Evolutionary conservation across 2,888 invertebrate genomes (phyloP), one percentile per base, ranked within the genome.

Genomic region (Habrosyne pyritoides): DNA sequence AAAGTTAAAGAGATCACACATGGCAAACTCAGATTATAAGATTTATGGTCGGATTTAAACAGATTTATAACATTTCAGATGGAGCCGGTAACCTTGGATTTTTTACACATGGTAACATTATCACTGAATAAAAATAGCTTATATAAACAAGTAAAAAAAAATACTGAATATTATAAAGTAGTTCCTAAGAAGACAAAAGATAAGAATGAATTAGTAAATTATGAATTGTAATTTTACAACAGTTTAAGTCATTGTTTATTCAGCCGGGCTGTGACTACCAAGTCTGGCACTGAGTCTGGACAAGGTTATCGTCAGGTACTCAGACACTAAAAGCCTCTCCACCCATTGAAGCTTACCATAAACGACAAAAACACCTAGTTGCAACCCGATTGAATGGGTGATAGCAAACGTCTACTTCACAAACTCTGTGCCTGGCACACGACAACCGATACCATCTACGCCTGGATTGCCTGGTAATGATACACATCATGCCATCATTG

Each of bases 11-110:
- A 75, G 70, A 73, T 71, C 67, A 73, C 60, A 66, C 61, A 63
- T 42, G 42, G 64, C 63, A 55, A 55, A 53, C 50, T 24, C 18
- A 75, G 73, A 78, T 75, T 73, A 73, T 57, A 53, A 73, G 73
- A 80, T 79, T 75, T 77, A 76, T 61, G 57, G 52, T 21, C 53
- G 68, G 72, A 73, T 75, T 42, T 42, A 71, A 72, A 68, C 66
- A 67, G 71, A 72, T 76, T 71, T 72, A 73, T 68, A 68, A 66
- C 61, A 61, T 51, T 57, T 55, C 56, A 70, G 73, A 73, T 73
- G 71, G n/a, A n/a, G n/a, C n/a, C n/a, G n/a, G n/a, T n/a, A n/a
- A 67, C 59, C 57, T 59, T 58, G 33, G 42, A n/a, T n/a, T 1
- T 18, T 61, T 57, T 24, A 33, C 59, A 67, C 54, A 63, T 64